Conservation (phyloP, 2,888 invertebrate genomes). For the Thera obeliscata region DNA sequence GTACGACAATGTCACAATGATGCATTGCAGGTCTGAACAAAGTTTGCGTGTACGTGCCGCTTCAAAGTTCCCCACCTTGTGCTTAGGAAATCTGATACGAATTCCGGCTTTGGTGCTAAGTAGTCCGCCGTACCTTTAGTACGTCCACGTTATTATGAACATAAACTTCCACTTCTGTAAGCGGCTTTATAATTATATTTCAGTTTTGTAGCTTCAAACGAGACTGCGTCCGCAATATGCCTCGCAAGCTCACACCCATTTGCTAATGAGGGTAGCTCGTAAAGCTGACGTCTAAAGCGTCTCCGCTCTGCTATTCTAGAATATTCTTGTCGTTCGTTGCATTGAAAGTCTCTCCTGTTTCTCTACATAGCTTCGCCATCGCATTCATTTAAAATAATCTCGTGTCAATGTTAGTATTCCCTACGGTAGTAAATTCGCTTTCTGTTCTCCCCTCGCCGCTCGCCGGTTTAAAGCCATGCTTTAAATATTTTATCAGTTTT, state of each 20-base stretch:
- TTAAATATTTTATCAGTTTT: constrained; percentile 82
- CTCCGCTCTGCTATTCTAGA: constrained; percentile 46
- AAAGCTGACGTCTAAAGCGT: constrained; percentile 49
- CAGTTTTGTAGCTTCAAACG: constrained; percentile 41
- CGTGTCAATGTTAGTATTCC: constrained; percentile 60
- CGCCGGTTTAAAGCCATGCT: constrained; percentile 64
- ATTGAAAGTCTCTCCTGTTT: constrained; percentile 53
- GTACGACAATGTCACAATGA: constrained; percentile 55
- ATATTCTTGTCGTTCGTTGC: constrained; percentile 47
- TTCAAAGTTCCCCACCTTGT: constrained; percentile 42
- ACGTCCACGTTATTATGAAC: constrained; percentile 1
- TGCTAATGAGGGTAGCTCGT: constrained; percentile 61
- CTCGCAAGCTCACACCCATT: constrained; percentile 48
- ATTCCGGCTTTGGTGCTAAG: constrained; percentile 12
- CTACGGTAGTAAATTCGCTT: constrained; percentile 71
- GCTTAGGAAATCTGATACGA: constrained; percentile 30
- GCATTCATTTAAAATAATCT: constrained; percentile 60
- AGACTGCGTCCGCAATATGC: constrained; percentile 44
- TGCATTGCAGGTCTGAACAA: constrained; percentile 68
- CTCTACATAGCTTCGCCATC: constrained; percentile 48
- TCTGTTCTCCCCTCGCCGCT: constrained; percentile 57
- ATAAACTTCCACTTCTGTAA: constrained; percentile 21
- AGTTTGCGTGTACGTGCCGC: constrained; percentile 61
- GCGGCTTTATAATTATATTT: constrained; percentile 47
- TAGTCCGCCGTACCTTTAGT: background rate